Evolutionary conservation across 2,888 invertebrate genomes (phyloP).

Genomic region (Nowickia ferox): DNA sequence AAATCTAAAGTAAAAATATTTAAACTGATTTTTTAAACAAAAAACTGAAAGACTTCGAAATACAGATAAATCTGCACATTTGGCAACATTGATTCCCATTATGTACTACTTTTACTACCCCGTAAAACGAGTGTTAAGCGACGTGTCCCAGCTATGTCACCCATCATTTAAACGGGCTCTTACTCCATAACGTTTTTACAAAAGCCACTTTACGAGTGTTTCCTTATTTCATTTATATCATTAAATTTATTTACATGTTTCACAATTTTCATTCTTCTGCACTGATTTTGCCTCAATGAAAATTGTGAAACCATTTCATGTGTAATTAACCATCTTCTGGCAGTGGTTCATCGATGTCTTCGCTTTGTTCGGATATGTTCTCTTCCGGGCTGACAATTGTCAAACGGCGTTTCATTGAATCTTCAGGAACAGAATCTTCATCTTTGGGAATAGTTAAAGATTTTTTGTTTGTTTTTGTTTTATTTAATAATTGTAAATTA

Average conservation of each 20-base stretch:
- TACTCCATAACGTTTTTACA: neutral
- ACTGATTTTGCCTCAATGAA: neutral
- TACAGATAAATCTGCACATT: no score
- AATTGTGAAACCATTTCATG: slow-evolving; percentile 12
- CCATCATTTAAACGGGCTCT: no score
- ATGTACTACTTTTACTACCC: no score
- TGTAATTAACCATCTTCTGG: slow-evolving; percentile 79
- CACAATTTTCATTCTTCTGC: slow-evolving; percentile 18
- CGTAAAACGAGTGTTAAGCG: no score
- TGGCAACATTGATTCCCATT: no score
- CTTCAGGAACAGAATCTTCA: slow-evolving; percentile 70
- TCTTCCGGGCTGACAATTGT: slow-evolving; percentile 81
- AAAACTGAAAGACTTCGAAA: no score
- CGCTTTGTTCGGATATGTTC: slow-evolving; percentile 75
- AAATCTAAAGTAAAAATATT: no score
- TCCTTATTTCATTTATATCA: slow-evolving; percentile 19
- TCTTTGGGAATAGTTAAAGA: slow-evolving; percentile 40
- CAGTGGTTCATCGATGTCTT: slow-evolving; percentile 77
- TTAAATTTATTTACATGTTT: neutral
- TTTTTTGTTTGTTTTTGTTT: neutral
- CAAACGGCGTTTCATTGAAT: slow-evolving; percentile 79
- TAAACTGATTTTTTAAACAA: no score
- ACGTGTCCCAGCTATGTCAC: no score
- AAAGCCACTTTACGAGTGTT: slow-evolving; percentile 9
- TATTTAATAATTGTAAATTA: slow-evolving; percentile 21